Evolutionary conservation across 1,140 invertebrate species (phyloP).

Genomic region (Ladona fulva): DNA sequence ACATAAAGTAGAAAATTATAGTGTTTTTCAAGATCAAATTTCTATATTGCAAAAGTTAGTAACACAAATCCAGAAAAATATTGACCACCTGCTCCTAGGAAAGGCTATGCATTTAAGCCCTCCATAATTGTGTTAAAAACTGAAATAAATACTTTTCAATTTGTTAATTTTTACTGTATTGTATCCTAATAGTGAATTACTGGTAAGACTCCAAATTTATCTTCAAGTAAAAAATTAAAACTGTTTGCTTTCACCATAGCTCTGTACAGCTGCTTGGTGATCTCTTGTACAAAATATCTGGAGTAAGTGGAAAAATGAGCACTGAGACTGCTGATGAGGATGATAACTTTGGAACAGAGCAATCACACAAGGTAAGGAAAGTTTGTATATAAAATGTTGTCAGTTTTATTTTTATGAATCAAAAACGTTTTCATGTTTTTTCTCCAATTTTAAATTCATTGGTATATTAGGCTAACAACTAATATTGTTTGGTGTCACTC

Average conservation of each 20-base stretch:
- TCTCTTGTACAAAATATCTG: conserved; percentile 91
- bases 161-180: not conserved
- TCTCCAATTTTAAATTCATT: too few relatives aligned
- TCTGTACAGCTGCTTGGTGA: conserved; percentile 96
- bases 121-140: too few relatives aligned
- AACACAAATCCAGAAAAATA: too few relatives aligned
- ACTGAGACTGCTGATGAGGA: conserved; percentile 97
- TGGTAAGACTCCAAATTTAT: conserved; percentile 18
- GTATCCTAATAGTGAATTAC: not conserved
- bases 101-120: too few relatives aligned
- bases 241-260: conserved; percentile 40
- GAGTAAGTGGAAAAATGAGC: conserved; percentile 97
- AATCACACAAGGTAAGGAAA: conserved; percentile 61
- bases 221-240: conserved; percentile 12
- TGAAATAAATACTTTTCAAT: conserved; percentile 1
- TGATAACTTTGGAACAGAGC: conserved; percentile 98
- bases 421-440: too few relatives aligned
- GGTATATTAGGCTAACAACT: too few relatives aligned
- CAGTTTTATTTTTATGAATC: not conserved
- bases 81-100: too few relatives aligned
- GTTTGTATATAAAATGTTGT: not conserved
- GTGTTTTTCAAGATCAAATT: too few relatives aligned
- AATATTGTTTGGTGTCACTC: too few relatives aligned
- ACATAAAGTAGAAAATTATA: too few relatives aligned
- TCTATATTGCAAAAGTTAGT: too few relatives aligned